Conservation (phyloP, 1,140 invertebrate genomes). For the Drosophila quadrilineata region DNA sequence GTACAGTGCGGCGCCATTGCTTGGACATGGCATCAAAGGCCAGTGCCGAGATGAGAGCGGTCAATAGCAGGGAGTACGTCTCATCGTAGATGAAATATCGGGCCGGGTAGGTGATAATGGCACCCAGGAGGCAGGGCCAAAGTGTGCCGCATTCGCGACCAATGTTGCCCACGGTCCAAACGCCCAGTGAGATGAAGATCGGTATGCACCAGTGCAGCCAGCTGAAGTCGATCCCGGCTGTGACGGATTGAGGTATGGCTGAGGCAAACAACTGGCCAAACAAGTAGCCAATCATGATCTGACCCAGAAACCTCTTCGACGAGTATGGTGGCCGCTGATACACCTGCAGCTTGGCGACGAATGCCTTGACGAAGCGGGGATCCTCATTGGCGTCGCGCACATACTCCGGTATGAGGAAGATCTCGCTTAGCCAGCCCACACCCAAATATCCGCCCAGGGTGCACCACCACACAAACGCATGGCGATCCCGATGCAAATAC, state of each 20-base stretch:
- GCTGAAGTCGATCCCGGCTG: constrained; percentile 86
- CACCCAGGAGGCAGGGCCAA: constrained; percentile 86
- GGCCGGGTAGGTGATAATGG: constrained; percentile 86
- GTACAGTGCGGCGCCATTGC: constrained; percentile 87
- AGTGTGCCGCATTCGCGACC: constrained; percentile 89
- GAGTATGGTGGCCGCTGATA: constrained; percentile 90
- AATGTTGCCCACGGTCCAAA: constrained; percentile 95
- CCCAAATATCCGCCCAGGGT: constrained; percentile 93
- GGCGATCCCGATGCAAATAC: constrained; percentile 93
- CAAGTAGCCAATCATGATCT: constrained; percentile 89
- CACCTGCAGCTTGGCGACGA: constrained; percentile 84
- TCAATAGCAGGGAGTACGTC: constrained; percentile 85
- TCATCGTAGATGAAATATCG: constrained; percentile 87
- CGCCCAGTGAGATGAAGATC: constrained; percentile 88
- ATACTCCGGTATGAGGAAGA: constrained; percentile 93
- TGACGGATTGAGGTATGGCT: constrained; percentile 89
- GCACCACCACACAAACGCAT: constrained; percentile 94
- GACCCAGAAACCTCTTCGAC: constrained; percentile 88
- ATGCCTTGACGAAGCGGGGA: constrained; percentile 85
- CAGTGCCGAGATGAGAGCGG: constrained; percentile 85
- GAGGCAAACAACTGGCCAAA: constrained; percentile 89
- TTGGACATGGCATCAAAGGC: constrained; percentile 89
- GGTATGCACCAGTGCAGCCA: constrained; percentile 88
- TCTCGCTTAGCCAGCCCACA: constrained; percentile 92
- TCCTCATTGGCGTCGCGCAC: constrained; percentile 93